Evolutionary conservation across 2,888 invertebrate genomes (phyloP), one percentile per base, ranked within the genome.

Genomic region (Drosophila neutralis): DNA sequence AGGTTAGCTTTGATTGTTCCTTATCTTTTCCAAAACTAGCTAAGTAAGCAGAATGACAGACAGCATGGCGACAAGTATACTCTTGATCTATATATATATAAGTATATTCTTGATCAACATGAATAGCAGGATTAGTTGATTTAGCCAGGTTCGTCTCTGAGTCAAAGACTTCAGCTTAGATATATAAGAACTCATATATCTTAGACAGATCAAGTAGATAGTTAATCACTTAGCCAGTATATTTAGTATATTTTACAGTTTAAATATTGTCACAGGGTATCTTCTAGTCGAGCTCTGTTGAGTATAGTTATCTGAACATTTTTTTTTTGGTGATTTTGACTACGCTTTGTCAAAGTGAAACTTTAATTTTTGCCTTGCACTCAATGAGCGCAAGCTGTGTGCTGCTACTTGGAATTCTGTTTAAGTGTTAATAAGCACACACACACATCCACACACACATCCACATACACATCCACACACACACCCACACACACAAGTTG

Each of bases 341-440:
- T 60, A 29, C 13, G 45, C 21, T 35, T 35, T 51, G 66, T 74
- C 60, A 59, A n/a, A 33, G 51, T 27, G 24, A 31, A 71, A 64
- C 35, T 59, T 59, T 56, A 8, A 15, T 35, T 62, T 58, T 38
- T 51, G 24, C 54, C 31, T 49, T 70, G 58, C 48, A 54, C 27
- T 45, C 52, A 49, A 57, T 56, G 63, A 31, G n/a, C 18, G 53
- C 35, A 24, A 27, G 48, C 35, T 56, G 53, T 68, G 40, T 54
- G 48, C 51, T 33, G 57, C 45, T 45, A 7, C 7, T 45, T 7
- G 35, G 52, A 48, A 54, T 29, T 53, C 61, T 51, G 40, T 61
- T 86, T 72, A 86, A 83, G 79, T 86, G 81, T 83, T 88, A 88
- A 83, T 86, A 79, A 83, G 69, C 63, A 42, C 8, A 67, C 64